A percentile compares a stretch with the other conserved stretches of the same genome.
Conservation (phyloP, 1,140 invertebrate species). For the Drosophila parvula region DNA sequence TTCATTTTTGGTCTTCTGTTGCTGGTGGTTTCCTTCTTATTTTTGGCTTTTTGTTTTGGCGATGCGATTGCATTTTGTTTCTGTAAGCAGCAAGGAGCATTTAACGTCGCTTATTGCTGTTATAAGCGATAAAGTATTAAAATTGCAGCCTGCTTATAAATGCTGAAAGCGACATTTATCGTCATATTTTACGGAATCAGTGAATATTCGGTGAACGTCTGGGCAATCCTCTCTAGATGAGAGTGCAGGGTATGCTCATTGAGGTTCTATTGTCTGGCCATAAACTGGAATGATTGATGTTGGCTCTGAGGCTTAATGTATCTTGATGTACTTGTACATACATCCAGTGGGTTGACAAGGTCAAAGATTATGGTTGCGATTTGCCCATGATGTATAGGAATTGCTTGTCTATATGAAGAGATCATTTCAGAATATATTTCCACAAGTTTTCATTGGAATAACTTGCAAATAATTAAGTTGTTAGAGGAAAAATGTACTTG, state of each 20-base stretch:
- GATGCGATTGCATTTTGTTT: conserved; percentile 61
- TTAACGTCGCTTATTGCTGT: conserved; percentile 81
- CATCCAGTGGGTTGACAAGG: conserved; percentile 24
- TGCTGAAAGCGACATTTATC: conserved; percentile 72
- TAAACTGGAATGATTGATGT: conserved; percentile 30
- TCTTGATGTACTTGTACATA: conserved; percentile 27
- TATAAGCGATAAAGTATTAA: conserved; percentile 81
- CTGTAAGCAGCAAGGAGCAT: conserved; percentile 66
- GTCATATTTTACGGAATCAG: conserved; percentile 81
- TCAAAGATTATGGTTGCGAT: conserved; percentile 32
- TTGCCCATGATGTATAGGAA: conserved; percentile 10
- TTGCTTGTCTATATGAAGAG: conserved; percentile 6
- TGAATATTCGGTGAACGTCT: conserved; percentile 63
- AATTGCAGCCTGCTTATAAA: conserved; percentile 63
- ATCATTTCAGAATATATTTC: conserved; percentile 1
- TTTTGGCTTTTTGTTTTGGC: conserved; percentile 28
- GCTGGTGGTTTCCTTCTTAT: conserved; percentile 16
- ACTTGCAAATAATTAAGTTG: conserved; percentile 4
- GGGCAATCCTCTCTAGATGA: neutral
- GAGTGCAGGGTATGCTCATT: neutral
- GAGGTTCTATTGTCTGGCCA: conserved; percentile 24
- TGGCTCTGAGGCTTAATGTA: conserved; percentile 27
- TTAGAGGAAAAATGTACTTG: too few species aligned
- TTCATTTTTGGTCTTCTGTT: conserved; percentile 62
- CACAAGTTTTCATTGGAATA: neutral